A percentile compares a stretch with the other conserved stretches of the same genome.
These are phyloP conservation scores for Hypomesus transpacificus DNA, from an alignment of 2,113 vertebrate genomes.

Conservation along the genomic window DNA sequence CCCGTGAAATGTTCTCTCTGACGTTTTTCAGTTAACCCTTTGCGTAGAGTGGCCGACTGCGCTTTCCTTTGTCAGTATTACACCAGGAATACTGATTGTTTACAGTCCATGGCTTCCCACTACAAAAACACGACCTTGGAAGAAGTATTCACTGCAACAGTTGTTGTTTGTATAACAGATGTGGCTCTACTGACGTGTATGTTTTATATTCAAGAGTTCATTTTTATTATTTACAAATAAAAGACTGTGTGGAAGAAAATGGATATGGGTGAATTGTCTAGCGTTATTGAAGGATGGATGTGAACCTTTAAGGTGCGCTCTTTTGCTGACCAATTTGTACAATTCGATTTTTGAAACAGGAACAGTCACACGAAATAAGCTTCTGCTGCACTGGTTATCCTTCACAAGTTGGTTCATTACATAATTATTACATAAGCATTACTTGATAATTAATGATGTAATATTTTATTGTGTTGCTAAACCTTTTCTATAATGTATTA, in stretches of 20 bases:
- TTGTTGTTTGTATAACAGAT: conserved; percentile 81
- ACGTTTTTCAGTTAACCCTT: conserved; percentile 59
- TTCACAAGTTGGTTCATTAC: no score
- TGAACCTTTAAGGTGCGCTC: no score
- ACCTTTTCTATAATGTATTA: background rate
- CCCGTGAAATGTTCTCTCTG: conserved; percentile 68
- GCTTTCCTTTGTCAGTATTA: conserved; percentile 78
- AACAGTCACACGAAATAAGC: no score
- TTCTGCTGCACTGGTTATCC: no score
- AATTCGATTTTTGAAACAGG: no score
- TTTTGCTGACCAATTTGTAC: no score
- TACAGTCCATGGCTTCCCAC: conserved; percentile 74
- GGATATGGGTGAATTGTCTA: background rate
- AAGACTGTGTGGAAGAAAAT: conserved; percentile 77
- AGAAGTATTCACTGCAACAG: conserved; percentile 78
- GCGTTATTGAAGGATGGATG: background rate
- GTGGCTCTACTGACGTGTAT: conserved; percentile 81
- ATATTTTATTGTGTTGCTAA: background rate
- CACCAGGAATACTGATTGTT: conserved; percentile 76
- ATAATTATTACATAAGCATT: no score
- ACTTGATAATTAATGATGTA: no score
- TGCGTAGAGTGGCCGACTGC: conserved; percentile 80
- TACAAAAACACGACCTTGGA: conserved; percentile 63
- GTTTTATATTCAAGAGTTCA: conserved; percentile 83
- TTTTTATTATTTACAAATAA: conserved; percentile 87